phyloP scores from a whole-genome alignment of 2,888 invertebrate genomes.

The Mactromeris polynyma region DNA sequence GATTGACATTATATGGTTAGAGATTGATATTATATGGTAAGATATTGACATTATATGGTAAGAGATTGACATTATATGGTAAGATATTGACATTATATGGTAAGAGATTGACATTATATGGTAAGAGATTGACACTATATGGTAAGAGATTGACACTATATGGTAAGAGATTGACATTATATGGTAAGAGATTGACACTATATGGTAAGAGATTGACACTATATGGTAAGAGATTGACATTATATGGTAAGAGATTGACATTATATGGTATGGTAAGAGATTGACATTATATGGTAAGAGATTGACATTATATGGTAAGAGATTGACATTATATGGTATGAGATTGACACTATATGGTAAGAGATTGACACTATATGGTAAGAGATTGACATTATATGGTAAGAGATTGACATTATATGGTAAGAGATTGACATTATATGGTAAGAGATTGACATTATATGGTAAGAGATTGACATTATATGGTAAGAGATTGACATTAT shows the following conservation, averaged over 20 bases:
- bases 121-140: slow-evolving; percentile 80
- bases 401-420: slow-evolving; percentile 78
- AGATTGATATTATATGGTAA: too few relatives aligned
- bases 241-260: slow-evolving; percentile 80
- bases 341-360: too few relatives aligned
- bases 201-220: slow-evolving; percentile 80
- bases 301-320: slow-evolving; percentile 81
- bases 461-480: slow-evolving; percentile 79
- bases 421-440: slow-evolving; percentile 79
- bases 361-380: too few relatives aligned
- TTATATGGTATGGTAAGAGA: too few relatives aligned
- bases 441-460: slow-evolving; percentile 80
- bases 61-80: too few relatives aligned
- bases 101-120: too few relatives aligned
- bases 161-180: slow-evolving; percentile 81
- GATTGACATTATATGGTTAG: too few relatives aligned
- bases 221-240: slow-evolving; percentile 81
- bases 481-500: slow-evolving; percentile 81
- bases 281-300: slow-evolving; percentile 82
- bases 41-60: too few relatives aligned
- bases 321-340: too few relatives aligned
- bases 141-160: slow-evolving; percentile 79
- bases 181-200: slow-evolving; percentile 80
- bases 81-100: too few relatives aligned
- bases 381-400: slow-evolving; percentile 81